phyloP scores from a whole-genome alignment of 2,113 vertebrate species.

The Ptychochromis oligacanthus region DNA sequence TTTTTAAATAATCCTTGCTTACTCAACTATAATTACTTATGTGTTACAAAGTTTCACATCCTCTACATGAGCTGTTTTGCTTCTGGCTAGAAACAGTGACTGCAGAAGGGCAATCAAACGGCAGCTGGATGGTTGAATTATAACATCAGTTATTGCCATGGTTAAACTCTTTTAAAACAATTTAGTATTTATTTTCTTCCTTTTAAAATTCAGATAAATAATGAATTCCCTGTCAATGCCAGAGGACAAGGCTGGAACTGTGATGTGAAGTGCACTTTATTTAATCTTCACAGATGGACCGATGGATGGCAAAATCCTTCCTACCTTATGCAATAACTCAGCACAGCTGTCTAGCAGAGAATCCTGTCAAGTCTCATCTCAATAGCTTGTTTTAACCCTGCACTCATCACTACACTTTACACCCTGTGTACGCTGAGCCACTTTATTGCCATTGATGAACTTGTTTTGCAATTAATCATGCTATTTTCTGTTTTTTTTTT shows the following conservation, averaged over 20 bases:
- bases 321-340: too few relatives aligned
- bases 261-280: too few relatives aligned
- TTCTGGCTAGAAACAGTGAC: background rate
- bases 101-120: background rate
- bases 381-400: too few relatives aligned
- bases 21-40: background rate
- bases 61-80: rapidly evolving
- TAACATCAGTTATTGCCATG: rapidly evolving
- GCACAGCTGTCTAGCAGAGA: too few relatives aligned
- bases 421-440: too few relatives aligned
- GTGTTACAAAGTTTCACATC: rapidly evolving
- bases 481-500: too few relatives aligned
- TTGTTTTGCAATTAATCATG: too few relatives aligned
- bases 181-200: background rate
- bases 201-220: background rate
- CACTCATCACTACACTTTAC: too few relatives aligned
- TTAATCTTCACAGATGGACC: too few relatives aligned
- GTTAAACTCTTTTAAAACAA: background rate
- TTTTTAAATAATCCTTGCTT: background rate
- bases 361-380: too few relatives aligned
- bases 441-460: too few relatives aligned
- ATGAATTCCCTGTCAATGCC: background rate
- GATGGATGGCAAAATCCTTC: too few relatives aligned
- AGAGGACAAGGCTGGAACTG: background rate
- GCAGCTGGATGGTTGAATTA: rapidly evolving